Evolutionary conservation across 2,113 vertebrate genomes (phyloP), one percentile per base, ranked within the genome.

Genomic region (Opisthocomus hoazin): DNA sequence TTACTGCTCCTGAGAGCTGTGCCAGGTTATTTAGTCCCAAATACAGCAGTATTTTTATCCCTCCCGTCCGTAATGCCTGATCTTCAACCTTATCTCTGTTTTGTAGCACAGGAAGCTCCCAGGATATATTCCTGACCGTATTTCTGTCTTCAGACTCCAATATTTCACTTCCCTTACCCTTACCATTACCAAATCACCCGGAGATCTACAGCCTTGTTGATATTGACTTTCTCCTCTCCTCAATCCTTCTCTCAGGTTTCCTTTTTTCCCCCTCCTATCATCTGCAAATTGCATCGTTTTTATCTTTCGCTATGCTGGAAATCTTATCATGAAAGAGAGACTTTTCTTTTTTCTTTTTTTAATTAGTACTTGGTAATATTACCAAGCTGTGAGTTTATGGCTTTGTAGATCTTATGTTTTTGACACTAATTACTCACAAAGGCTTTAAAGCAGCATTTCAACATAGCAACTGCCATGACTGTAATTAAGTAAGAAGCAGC

Each of bases 371-470:
- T 96, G 97, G 97, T 97, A 98, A 97, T 95, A 98, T 96, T 96
- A 96, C 97, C 97, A 97, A 95, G 98, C 98, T 97, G 97, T 84
- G 97, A 97, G 98, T 96, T 97, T 98, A 98, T 92, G 82, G 98
- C 97, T 98, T 97, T 98, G 97, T 98, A 98, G 97, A 98, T 98
- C 98, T 98, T 98, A 96, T 96, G 97, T 97, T 98, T 98, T 95
- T 98, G 98, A 98, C 98, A 97, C 97, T 98, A 98, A 98, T 98
- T 98, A 98, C 97, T 98, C 98, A 98, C 98, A 95, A 84, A 98
- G 98, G 98, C 97, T 98, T 97, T 95, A 82, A 97, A 97, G 92
- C 97, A 94, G 95, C 96, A 96, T 98, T 97, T 97, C 97, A 93
- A 96, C 97, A 96, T 96, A 92, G 97, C 96, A 97, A 97, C 97